Conservation (phyloP, 2,888 invertebrate species). For the Automeris io region DNA sequence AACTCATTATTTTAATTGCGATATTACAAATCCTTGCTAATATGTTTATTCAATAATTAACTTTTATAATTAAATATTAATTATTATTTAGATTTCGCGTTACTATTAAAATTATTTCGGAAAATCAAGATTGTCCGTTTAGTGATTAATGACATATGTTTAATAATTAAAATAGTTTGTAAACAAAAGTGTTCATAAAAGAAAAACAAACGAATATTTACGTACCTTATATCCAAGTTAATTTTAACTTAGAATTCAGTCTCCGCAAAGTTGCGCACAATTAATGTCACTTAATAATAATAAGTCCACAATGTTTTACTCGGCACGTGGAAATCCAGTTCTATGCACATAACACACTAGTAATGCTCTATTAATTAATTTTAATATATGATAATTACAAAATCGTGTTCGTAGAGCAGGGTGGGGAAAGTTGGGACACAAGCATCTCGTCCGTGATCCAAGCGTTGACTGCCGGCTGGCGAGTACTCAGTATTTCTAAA, state of each 20-base stretch:
- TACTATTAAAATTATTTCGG: too few relatives aligned
- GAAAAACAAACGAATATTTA: too few relatives aligned
- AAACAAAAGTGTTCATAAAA: too few relatives aligned
- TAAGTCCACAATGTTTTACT: conserved; percentile 45
- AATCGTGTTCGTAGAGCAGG: conserved; percentile 44
- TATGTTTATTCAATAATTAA: too few relatives aligned
- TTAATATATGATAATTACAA: conserved; percentile 55
- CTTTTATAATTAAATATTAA: too few relatives aligned
- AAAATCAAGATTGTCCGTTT: too few relatives aligned
- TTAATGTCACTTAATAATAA: conserved; percentile 35
- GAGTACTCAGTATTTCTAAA: conserved; percentile 60
- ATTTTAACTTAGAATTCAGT: conserved; percentile 45
- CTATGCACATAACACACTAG: conserved; percentile 49
- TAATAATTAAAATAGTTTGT: too few relatives aligned
- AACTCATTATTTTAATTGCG: too few relatives aligned
- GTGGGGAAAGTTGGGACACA: conserved; percentile 35
- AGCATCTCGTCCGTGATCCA: conserved; percentile 45
- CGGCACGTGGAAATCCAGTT: conserved; percentile 59
- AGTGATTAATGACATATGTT: too few relatives aligned
- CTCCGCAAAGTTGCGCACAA: conserved; percentile 22
- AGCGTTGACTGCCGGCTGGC: conserved; percentile 58
- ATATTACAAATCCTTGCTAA: too few relatives aligned
- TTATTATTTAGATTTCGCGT: too few relatives aligned
- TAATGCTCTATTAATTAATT: conserved; percentile 42
- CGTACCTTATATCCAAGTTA: conserved; percentile 48